Conservation (phyloP, 2,113 vertebrate species). For the Pomatostomus ruficeps region DNA sequence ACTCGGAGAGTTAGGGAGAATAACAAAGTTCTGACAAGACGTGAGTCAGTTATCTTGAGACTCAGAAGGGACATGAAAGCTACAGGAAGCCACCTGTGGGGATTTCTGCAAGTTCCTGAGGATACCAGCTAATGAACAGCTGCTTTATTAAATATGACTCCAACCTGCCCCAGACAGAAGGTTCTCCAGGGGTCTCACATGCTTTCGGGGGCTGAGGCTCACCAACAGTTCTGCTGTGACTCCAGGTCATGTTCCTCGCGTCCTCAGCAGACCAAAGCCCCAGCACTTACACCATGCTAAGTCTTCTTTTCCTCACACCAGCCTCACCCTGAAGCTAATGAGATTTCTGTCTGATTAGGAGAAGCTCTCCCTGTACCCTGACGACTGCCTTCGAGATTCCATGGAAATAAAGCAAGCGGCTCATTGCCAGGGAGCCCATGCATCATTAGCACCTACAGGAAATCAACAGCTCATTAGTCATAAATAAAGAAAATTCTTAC, state of each 20-base stretch:
- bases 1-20: background rate
- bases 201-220: background rate
- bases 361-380: background rate
- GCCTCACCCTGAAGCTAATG: background rate
- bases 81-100: background rate
- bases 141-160: background rate
- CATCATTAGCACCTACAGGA: background rate
- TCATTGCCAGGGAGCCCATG: background rate
- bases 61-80: background rate
- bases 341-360: background rate
- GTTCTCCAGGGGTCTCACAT: background rate
- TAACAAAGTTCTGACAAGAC: background rate
- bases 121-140: background rate
- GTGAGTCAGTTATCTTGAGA: background rate
- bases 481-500: background rate
- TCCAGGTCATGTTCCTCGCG: rapidly evolving
- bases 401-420: background rate
- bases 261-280: background rate
- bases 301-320: background rate
- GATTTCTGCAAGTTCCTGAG: background rate
- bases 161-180: background rate
- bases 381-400: background rate
- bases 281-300: background rate
- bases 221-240: background rate
- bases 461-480: background rate